Evolutionary conservation across 2,888 invertebrate species (phyloP), one percentile per base, ranked within the genome.

Genomic region (Hoplodrina ambigua): DNA sequence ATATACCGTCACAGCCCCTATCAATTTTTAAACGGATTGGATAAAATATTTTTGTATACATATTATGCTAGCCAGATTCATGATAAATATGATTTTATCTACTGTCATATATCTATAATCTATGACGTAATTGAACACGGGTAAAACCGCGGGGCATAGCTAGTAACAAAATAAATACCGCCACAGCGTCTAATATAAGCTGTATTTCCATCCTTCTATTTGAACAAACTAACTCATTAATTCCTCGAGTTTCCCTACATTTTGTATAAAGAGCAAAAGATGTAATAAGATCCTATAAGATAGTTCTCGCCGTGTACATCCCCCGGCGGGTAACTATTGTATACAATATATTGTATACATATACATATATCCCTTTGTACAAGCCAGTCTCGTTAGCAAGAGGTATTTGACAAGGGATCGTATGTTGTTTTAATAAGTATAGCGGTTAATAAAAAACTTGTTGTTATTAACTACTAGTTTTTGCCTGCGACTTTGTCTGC

Each of bases 401-500:
- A 75, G 63, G 70, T 70, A 69, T 75, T 70, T 46, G 63, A 64
- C 56, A 37, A 30, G 62, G 66, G 64, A 70, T 75, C 41, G 60
- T 19, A 64, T 64, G 64, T 61, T 64, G 49, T 56, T 70, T 64
- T 75, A 70, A 64, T 75, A 64, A 75, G n/a, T n/a, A 33, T 74
- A 46, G 25, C 1, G 63, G 13, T 20, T 52, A 54, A 17, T 46
- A 52, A 75, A 55, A 59, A 46, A 46, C 17, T 46, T 46, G 15
- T 17, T 46, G 4, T 46, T 46, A 46, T 15, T 46, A 15, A 5
- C 0, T 46, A 41, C 11, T 46, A 46, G 4, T 2, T 46, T 46
- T 46, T 46, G 17, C 46, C 15, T 4, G 15, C 17, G 46, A 46
- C 46, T 13, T 17, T 15, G 46, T 46, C 15, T 15, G 46, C 5